Evolutionary conservation across 2,797 vertebrate genomes (phyloP), one percentile per base, ranked within the genome.

Genomic region (Paratrypauchen microcephalus): DNA sequence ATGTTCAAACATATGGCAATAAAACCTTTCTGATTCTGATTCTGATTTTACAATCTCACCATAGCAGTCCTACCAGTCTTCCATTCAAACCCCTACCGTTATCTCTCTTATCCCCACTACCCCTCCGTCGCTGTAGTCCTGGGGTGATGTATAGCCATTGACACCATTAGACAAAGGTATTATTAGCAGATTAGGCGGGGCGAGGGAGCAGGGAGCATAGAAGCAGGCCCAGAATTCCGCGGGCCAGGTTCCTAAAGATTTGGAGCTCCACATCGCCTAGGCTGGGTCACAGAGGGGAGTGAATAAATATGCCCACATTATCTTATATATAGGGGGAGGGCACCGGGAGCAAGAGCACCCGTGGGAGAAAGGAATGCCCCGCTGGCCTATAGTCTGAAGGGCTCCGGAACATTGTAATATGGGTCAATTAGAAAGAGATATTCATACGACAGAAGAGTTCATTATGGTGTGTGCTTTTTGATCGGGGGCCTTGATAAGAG

Each of bases 251-350:
- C 80, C 76, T 90, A 81, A 93, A 86, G 89, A 93, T 73, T 72
- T 75, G 72, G 45, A 63, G 86, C 87, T 90, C 55, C 6, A 45
- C 61, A 72, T 75, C 52, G 39, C 87, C 84, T 52, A 89, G 86
- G 84, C 87, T 79, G 30, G 85, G 93, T 95, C 92, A 91, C 70
- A 66, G 90, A 95, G 94, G 91, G 94, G 93, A 92, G 91, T 83
- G 93, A 95, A 95, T 95, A 95, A 95, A 95, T 94, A 93, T 94
- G 95, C 93, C 89, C 92, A 94, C 93, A 95, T 94, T 79, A 93
- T 93, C 92, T 86, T 61, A 56, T 16, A 57, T 52, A 47, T 61
- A 73, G 74, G 74, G 69, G 76, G 82, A 77, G 69, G 57, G 76
- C 79, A 73, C 73, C 23, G 76, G 71, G 86, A 77, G 80, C 74